phyloP scores from a whole-genome alignment of 1,140 invertebrate genomes.

The Pseudomyrmex dendroicus region DNA sequence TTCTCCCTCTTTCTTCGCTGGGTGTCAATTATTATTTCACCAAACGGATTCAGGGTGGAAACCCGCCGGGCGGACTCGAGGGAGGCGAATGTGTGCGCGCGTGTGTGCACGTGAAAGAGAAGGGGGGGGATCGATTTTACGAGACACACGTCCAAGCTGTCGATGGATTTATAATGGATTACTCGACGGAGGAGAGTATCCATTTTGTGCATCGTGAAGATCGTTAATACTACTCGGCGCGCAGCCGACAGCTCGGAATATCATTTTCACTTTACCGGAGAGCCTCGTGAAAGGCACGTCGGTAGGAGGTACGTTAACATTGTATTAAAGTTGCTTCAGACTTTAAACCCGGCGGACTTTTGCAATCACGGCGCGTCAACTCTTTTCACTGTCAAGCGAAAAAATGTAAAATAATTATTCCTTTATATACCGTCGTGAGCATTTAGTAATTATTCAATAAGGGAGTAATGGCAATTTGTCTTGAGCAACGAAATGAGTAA shows the following conservation, averaged over 20 bases:
- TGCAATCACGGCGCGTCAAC: slow-evolving; percentile 41
- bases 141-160: slow-evolving; percentile 57
- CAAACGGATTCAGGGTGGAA: slow-evolving; percentile 46
- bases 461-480: slow-evolving; percentile 22
- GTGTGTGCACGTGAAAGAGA: too few relatives aligned
- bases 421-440: slow-evolving; percentile 27
- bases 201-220: slow-evolving; percentile 47
- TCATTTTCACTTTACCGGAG: slow-evolving; percentile 60
- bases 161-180: slow-evolving; percentile 72
- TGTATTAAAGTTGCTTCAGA: slow-evolving; percentile 45
- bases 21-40: slow-evolving; percentile 70
- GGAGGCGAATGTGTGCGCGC: slow-evolving; percentile 35
- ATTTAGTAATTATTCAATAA: slow-evolving; percentile 8
- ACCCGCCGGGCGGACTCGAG: slow-evolving; percentile 39
- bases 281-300: slow-evolving; percentile 50
- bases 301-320: slow-evolving; percentile 51
- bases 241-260: slow-evolving; percentile 52
- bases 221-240: slow-evolving; percentile 70
- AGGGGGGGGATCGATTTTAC: slow-evolving; percentile 61
- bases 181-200: slow-evolving; percentile 64
- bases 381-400: slow-evolving; percentile 26
- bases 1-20: background rate
- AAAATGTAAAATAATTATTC: slow-evolving; percentile 30
- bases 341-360: slow-evolving; percentile 38
- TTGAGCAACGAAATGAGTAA: background rate